Evolutionary conservation across 2,113 vertebrate species (phyloP).

Genomic region (Scartelaos histophorus): DNA sequence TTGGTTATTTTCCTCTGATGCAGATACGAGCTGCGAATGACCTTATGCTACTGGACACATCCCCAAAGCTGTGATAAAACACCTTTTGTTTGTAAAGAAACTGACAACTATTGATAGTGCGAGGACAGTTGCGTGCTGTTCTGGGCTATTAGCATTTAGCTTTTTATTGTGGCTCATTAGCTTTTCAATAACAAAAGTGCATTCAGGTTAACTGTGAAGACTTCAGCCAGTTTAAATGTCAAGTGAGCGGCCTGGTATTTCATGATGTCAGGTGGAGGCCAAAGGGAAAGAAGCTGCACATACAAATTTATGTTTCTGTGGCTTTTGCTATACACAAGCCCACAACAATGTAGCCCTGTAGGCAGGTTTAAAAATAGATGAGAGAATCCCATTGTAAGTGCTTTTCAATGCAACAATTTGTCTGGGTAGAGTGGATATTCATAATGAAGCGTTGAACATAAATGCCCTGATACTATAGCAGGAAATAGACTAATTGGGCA

Average conservation of each 20-base stretch:
- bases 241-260: constrained; percentile 47
- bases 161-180: constrained; percentile 26
- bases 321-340: not conserved
- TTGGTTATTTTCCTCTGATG: too few relatives aligned
- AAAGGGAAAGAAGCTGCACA: constrained; percentile 20
- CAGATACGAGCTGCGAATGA: too few relatives aligned
- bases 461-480: constrained; percentile 3
- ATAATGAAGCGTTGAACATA: constrained; percentile 7
- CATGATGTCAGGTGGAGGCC: constrained; percentile 29
- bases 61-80: not conserved
- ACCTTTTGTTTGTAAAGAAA: not conserved
- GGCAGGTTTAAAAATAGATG: not conserved
- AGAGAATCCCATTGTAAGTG: not conserved
- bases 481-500: constrained; percentile 47
- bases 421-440: not conserved
- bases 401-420: not conserved
- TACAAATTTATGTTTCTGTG: constrained; percentile 16
- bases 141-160: constrained; percentile 21
- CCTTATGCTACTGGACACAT: not conserved
- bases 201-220: constrained; percentile 17
- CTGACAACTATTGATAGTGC: constrained; percentile 1
- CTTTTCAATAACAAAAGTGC: constrained; percentile 32
- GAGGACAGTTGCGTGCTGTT: not conserved
- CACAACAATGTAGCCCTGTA: not conserved
- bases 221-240: constrained; percentile 49